Base-by-base conservation (phyloP, 1,140 invertebrate genomes). In the Teleogryllus occipitalis region DNA sequence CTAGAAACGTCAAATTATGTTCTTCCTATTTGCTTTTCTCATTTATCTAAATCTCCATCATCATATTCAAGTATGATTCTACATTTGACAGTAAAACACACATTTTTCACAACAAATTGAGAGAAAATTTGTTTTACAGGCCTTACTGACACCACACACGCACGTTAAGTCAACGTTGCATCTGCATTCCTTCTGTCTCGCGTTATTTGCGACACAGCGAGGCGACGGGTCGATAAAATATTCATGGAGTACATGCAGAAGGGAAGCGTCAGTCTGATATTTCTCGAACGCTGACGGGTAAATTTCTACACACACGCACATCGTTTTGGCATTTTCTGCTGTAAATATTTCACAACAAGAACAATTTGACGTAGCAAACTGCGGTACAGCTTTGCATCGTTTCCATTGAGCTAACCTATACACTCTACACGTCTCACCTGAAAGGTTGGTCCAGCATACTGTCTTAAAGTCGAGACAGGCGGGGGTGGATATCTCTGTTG, bases 401-500 rank as follows among this genome's bases (percentile, higher is more conserved):
- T 78, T 65, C 22, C 75, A 81, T 74, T 75, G 39, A 81, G 75
- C 78, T 74, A 75, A 79, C 65, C 79, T 46, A 47, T 76, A 54
- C 54, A 74, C 49, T 74, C 22, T 77, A 80, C 77, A 82, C 73
- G 15, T 81, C 86, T 86, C 85, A 91, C 90, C 80, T 89, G 88
- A 85, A 91, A 92, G 83, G 87, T 89, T 80, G 89, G 90, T 39
- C 87, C 87, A 75, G 88, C 87, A 86, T 91, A 91, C 81, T 90
- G 90, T 47, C 91, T 84, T 83, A 91, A 85, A 81, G 88, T 88
- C 72, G 89, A 88, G 80, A 88, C 89, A 79, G 89, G 89, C 14
- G 90, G 88, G 72, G 88, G 87, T 75, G 89, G 87, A 84, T 90
- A 91, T 15, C 90, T 86, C 82, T 91, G 90, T 21, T 87, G 87